Evolutionary conservation across 2,888 invertebrate species (phyloP).

Genomic region (Plebejus argus): DNA sequence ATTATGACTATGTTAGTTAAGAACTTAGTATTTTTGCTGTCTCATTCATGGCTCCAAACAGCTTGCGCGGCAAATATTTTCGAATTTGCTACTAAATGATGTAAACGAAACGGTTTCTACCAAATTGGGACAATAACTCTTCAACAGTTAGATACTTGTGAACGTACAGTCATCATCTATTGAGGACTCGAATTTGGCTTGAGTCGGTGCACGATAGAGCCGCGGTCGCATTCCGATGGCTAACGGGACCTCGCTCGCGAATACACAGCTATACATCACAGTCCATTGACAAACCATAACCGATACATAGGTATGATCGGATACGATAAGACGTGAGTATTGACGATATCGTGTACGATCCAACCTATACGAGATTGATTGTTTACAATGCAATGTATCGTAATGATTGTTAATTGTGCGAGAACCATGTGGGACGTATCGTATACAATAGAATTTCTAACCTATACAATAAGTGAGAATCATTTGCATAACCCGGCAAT

Average conservation of each 20-base stretch:
- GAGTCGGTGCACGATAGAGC: slow-evolving; percentile 61
- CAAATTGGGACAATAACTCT: background rate
- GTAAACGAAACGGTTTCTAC: background rate
- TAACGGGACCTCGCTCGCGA: slow-evolving; percentile 69
- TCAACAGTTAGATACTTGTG: background rate
- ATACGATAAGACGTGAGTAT: background rate
- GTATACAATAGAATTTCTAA: too few relatives aligned
- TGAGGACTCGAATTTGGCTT: slow-evolving; percentile 39
- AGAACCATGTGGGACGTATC: too few relatives aligned
- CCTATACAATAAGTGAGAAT: too few relatives aligned
- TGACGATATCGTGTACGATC: background rate
- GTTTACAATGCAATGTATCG: too few relatives aligned
- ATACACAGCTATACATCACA: slow-evolving; percentile 49
- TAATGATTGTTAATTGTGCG: too few relatives aligned
- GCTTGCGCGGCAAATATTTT: background rate
- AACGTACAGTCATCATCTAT: slow-evolving; percentile 23
- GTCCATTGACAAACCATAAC: slow-evolving; percentile 44
- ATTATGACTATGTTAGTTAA: background rate
- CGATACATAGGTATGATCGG: background rate
- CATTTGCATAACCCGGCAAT: too few relatives aligned
- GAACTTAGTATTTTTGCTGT: background rate
- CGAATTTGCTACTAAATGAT: background rate
- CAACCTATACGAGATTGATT: background rate
- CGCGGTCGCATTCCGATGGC: slow-evolving; percentile 68
- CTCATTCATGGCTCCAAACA: background rate